A percentile compares a stretch with the other conserved stretches of the same genome.
Evolutionary conservation across 2,113 vertebrate genomes (phyloP).

Genomic region (Thunnus maccoyii): DNA sequence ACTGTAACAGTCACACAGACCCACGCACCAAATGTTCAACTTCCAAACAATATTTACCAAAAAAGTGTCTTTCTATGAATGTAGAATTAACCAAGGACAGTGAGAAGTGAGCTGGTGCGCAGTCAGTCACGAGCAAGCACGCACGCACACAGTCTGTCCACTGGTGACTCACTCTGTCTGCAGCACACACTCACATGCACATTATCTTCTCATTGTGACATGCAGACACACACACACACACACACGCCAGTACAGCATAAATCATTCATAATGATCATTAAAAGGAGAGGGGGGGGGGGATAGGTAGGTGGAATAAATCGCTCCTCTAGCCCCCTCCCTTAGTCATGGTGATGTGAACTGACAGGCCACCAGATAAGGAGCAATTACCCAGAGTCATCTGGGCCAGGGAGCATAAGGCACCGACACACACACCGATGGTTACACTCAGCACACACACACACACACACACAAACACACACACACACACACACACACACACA

Average conservation of each 20-base stretch:
- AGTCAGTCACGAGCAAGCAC: background rate
- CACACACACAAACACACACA: slow-evolving; percentile 18
- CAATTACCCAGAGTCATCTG: slow-evolving; percentile 74
- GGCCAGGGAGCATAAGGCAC: slow-evolving; percentile 56
- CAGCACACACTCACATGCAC: slow-evolving; percentile 19
- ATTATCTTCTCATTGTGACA: slow-evolving; percentile 62
- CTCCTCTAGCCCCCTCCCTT: slow-evolving; percentile 39
- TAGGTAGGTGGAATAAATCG: slow-evolving; percentile 66
- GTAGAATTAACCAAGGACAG: slow-evolving; percentile 52
- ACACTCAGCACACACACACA: slow-evolving; percentile 10
- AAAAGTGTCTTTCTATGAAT: slow-evolving; percentile 26
- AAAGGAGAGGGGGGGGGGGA: slow-evolving; percentile 54
- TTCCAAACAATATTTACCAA: slow-evolving; percentile 54
- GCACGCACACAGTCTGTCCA: slow-evolving; percentile 12
- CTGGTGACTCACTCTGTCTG: slow-evolving; percentile 45
- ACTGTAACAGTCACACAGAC: slow-evolving; percentile 52
- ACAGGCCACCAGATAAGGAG: slow-evolving; percentile 76
- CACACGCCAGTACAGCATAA: slow-evolving; percentile 56
- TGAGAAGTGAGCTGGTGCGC: slow-evolving; percentile 49
- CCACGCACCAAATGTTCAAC: slow-evolving; percentile 59
- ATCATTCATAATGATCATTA: slow-evolving; percentile 80
- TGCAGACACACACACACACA: slow-evolving; percentile 34
- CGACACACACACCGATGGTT: slow-evolving; percentile 2
- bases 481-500: slow-evolving; percentile 6
- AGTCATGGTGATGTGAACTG: slow-evolving; percentile 73